Evolutionary conservation across 2,888 invertebrate genomes (phyloP).

Genomic region (Laothoe populi): DNA sequence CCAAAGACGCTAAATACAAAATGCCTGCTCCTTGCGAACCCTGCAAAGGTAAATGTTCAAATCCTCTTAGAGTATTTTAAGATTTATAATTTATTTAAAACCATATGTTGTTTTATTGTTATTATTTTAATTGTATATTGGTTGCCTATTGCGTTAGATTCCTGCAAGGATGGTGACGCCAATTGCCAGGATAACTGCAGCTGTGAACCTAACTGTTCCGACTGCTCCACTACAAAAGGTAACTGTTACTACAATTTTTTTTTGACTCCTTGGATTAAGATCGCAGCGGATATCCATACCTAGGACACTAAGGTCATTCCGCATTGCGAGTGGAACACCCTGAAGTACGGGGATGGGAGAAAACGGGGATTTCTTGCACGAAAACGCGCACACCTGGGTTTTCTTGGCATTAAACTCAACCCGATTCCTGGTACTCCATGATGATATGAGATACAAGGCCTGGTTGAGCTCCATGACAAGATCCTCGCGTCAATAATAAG

Average conservation of each 20-base stretch:
- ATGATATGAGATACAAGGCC: no score
- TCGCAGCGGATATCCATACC: no score
- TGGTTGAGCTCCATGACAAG: no score
- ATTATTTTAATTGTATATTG: conserved; percentile 4
- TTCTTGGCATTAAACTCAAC: no score
- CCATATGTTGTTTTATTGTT: neutral
- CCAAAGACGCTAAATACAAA: conserved; percentile 38
- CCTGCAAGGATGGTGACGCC: conserved; percentile 63
- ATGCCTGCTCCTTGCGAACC: conserved; percentile 85
- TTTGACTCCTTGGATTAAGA: no score
- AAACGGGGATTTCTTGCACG: no score
- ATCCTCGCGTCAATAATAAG: no score
- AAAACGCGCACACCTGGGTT: no score
- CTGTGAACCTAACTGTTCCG: conserved; percentile 60
- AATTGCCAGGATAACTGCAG: conserved; percentile 66
- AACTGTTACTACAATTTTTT: conserved; percentile 23
- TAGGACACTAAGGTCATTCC: no score
- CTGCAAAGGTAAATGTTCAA: conserved; percentile 78
- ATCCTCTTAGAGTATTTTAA: neutral
- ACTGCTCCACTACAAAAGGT: conserved; percentile 62
- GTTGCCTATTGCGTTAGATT: conserved; percentile 48
- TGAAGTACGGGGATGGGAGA: no score
- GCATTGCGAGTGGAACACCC: no score
- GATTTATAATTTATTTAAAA: neutral
- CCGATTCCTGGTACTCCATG: no score